Conservation (phyloP, 2,113 vertebrate species). For the Ophiodon elongatus region DNA sequence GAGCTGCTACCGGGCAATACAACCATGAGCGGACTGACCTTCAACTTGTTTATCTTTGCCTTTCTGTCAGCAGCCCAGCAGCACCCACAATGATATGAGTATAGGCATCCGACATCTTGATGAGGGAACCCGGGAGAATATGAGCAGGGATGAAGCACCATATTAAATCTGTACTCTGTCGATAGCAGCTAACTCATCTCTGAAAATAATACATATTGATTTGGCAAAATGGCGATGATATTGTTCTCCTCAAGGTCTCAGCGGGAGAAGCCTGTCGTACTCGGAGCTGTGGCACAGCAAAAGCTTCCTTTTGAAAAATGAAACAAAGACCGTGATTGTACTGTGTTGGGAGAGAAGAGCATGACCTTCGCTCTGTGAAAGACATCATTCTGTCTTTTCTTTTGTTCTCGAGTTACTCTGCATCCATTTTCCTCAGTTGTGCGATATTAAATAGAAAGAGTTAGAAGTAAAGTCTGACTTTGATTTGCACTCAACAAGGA, state of each 20-base stretch:
- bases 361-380: constrained; percentile 36
- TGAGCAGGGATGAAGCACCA: constrained; percentile 28
- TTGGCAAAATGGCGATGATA: constrained; percentile 44
- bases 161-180: constrained; percentile 53
- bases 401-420: background rate
- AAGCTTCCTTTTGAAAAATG: constrained; percentile 51
- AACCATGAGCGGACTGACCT: constrained; percentile 41
- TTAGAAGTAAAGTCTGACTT: background rate
- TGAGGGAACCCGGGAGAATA: constrained; percentile 41
- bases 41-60: constrained; percentile 59
- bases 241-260: constrained; percentile 59
- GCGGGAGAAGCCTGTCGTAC: constrained; percentile 17
- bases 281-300: constrained; percentile 3
- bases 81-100: constrained; percentile 37
- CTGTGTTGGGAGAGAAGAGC: constrained; percentile 13
- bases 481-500: background rate
- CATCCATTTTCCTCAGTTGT: constrained; percentile 3
- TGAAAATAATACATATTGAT: constrained; percentile 68
- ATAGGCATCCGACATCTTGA: constrained; percentile 32
- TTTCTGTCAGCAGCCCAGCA: constrained; percentile 24
- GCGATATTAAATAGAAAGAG: background rate
- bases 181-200: constrained; percentile 46
- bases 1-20: constrained; percentile 17
- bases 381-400: constrained; percentile 5
- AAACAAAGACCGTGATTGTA: constrained; percentile 36